Conservation (phyloP, 1,140 invertebrate genomes). For the Muscidifurax raptorellus region DNA sequence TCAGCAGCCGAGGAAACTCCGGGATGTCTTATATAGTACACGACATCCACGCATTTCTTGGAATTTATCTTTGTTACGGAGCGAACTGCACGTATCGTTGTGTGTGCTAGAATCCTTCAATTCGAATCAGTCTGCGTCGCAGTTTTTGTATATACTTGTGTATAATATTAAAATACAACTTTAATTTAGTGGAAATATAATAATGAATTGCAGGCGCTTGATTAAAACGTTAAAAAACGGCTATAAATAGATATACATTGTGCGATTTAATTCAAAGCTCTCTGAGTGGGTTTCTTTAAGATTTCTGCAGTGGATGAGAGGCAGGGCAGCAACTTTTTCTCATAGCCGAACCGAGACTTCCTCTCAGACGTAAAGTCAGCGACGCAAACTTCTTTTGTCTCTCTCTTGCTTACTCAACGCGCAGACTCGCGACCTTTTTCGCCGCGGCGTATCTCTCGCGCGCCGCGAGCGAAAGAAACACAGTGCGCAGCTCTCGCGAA, state of each 20-base stretch:
- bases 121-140: background rate
- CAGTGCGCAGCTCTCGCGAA: constrained; percentile 5
- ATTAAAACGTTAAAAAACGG: background rate
- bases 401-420: background rate
- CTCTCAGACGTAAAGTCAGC: constrained; percentile 31
- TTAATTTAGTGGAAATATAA: background rate
- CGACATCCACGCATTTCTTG: constrained; percentile 14
- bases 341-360: constrained; percentile 25
- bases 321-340: constrained; percentile 33
- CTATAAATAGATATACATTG: no score
- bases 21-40: background rate
- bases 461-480: constrained; percentile 33
- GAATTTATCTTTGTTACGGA: constrained; percentile 29
- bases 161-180: background rate
- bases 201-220: background rate
- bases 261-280: no score
- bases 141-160: background rate
- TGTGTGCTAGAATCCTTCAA: background rate
- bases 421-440: constrained; percentile 44
- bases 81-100: background rate
- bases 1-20: constrained; percentile 28
- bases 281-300: constrained; percentile 17
- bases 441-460: constrained; percentile 27
- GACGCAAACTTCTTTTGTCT: constrained; percentile 47
- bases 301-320: background rate